Evolutionary conservation across 2,888 invertebrate genomes (phyloP).

Genomic region (Luffia ferchaultella): DNA sequence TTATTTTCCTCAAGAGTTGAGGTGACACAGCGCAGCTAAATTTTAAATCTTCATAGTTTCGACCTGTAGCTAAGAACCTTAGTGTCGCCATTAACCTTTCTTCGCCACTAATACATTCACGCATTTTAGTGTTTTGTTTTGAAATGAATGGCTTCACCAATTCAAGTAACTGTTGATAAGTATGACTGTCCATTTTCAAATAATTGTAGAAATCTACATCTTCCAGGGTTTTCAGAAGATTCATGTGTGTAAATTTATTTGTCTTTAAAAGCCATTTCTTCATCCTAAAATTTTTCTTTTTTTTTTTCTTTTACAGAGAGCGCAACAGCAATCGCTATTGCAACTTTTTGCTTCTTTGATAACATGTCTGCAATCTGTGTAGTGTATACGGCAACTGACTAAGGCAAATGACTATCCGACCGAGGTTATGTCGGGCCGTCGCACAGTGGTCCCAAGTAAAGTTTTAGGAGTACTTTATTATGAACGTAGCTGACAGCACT

Average conservation of each 20-base stretch:
- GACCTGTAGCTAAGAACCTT: not conserved
- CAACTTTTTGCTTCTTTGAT: no score
- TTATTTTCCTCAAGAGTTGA: not conserved
- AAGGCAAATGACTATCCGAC: no score
- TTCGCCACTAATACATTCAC: not conserved
- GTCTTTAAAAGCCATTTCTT: not conserved
- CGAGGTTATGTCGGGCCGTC: no score
- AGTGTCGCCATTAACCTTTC: not conserved
- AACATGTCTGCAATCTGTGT: no score
- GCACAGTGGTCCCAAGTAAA: no score
- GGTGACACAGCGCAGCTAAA: not conserved
- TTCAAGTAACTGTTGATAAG: not conserved
- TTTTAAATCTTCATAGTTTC: not conserved
- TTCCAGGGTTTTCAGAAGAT: not conserved
- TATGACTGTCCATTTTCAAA: not conserved
- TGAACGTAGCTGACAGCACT: no score
- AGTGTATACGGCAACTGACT: no score
- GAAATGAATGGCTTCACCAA: not conserved
- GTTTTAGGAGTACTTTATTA: no score
- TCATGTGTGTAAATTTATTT: not conserved
- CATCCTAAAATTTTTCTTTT: not conserved
- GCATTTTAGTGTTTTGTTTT: conserved; percentile 2
- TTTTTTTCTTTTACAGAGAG: not conserved
- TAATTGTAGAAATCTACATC: not conserved
- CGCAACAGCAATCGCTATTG: no score